Evolutionary conservation across 2,888 invertebrate species (phyloP), one percentile per base, ranked within the genome.

Genomic region (Epirrhoe alternata): DNA sequence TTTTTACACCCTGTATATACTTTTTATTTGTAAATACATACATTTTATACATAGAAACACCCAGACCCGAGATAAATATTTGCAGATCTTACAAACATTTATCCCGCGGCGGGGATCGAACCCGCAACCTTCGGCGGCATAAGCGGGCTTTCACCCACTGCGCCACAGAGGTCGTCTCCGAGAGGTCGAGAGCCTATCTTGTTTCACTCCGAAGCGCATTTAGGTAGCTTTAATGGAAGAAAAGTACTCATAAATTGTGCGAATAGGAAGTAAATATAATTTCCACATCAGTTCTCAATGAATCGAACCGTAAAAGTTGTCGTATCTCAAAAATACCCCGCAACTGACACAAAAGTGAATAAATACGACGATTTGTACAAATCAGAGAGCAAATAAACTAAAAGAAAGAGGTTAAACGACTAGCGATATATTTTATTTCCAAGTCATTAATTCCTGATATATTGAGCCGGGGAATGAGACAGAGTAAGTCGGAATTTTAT

Each of bases 351-450:
- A 74, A 73, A 76, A 70, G 69, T 69, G 59, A 69, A 74, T 69
- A 75, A 74, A 74, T 73, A 77, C 78, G 75, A 71, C 78, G 72
- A 84, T 86, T 81, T 79, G 77, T 82, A 80, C 79, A 78, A 83
- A 86, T 86, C 84, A 85, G 78, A 76, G 75, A 75, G 72, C 77
- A 79, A 79, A 87, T 86, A 88, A 86, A 84, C 81, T 84, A 81
- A 74, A 78, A 81, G 81, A 78, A 82, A 82, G 78, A 78, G 78
- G 80, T 77, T 80, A 80, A 78, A 81, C 77, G 79, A 84, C 84
- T 82, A 81, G 84, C 82, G 79, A 80, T 84, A 86, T 88, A 88
- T 85, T 85, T 89, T 86, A 86, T 82, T 89, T 89, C 89, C 86
- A 87, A 78, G 70, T 86, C 89, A 90, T 90, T 90, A 83, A 83